Conservation (phyloP, 2,113 vertebrate species). For the Thermophis baileyi region DNA sequence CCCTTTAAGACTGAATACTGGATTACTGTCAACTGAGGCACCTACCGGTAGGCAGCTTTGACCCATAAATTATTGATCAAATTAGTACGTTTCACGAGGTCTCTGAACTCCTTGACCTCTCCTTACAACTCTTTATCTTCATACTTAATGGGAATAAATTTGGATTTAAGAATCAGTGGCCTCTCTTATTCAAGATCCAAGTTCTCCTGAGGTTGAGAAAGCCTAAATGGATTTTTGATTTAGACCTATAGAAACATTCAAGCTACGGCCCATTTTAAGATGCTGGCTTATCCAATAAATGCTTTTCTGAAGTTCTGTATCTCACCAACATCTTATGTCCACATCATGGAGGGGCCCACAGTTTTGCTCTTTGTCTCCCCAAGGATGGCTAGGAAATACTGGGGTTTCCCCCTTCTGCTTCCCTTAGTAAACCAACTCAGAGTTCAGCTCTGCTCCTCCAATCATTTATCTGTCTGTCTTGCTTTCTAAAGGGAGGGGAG, state of each 20-base stretch:
- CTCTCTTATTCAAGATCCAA: neutral
- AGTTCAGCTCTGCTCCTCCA: neutral
- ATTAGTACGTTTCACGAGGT: neutral
- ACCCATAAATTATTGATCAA: neutral
- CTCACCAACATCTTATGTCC: neutral
- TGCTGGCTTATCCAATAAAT: neutral
- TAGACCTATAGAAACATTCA: neutral
- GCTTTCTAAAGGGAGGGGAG: neutral
- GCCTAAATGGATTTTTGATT: neutral
- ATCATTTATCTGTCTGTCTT: neutral
- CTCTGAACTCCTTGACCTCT: neutral
- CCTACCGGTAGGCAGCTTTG: neutral
- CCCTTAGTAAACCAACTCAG: neutral
- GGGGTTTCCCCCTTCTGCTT: constrained; percentile 1
- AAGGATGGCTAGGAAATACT: neutral
- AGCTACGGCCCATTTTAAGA: neutral
- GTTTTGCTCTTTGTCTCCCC: neutral
- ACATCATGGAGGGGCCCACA: neutral
- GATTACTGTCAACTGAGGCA: neutral
- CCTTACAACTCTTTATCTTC: neutral
- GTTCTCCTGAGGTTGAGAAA: neutral
- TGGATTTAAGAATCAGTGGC: neutral
- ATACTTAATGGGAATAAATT: neutral
- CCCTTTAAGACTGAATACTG: neutral
- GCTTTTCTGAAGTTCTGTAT: neutral